phyloP scores from a whole-genome alignment of 2,113 vertebrate species.

The Amazona vittata region DNA sequence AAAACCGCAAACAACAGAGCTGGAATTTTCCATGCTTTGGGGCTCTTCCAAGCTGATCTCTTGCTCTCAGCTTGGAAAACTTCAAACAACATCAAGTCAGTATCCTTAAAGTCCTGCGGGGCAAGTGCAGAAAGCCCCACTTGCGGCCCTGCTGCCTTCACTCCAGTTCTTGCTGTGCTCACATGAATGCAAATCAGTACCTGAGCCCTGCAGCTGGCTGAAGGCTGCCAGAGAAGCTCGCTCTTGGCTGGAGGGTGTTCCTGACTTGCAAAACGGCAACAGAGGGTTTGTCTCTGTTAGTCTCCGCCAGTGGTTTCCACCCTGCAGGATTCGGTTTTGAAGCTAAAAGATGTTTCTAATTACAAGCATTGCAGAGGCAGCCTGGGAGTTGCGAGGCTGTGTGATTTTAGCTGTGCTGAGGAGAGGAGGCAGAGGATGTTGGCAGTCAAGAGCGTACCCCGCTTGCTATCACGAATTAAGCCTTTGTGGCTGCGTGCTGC shows the following conservation, averaged over 20 bases:
- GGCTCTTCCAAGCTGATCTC: constrained; percentile 15
- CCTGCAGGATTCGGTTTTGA: not conserved
- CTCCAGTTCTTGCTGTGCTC: not conserved
- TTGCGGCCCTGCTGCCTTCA: not conserved
- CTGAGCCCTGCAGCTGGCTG: not conserved
- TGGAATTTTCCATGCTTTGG: constrained; percentile 41
- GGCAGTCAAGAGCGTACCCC: not conserved
- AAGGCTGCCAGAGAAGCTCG: not conserved
- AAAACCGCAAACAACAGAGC: not conserved
- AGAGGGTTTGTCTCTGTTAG: not conserved
- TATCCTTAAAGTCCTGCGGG: not conserved
- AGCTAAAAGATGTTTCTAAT: constrained; percentile 31
- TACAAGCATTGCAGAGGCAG: not conserved
- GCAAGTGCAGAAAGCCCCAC: not conserved
- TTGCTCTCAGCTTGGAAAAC: not conserved
- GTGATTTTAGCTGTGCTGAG: rapidly evolving
- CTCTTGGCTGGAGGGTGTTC: not conserved
- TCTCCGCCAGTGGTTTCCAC: not conserved
- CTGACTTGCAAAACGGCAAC: not conserved
- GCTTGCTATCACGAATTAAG: rapidly evolving
- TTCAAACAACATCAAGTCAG: not conserved
- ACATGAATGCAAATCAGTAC: not conserved
- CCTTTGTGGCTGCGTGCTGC: not conserved
- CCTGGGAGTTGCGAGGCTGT: not conserved
- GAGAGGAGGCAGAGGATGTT: not conserved